Percentiles rank a stretch among this genome's conserved stretches.
phyloP scores from a whole-genome alignment of 2,797 vertebrate genomes.

The Spatula clypeata region DNA sequence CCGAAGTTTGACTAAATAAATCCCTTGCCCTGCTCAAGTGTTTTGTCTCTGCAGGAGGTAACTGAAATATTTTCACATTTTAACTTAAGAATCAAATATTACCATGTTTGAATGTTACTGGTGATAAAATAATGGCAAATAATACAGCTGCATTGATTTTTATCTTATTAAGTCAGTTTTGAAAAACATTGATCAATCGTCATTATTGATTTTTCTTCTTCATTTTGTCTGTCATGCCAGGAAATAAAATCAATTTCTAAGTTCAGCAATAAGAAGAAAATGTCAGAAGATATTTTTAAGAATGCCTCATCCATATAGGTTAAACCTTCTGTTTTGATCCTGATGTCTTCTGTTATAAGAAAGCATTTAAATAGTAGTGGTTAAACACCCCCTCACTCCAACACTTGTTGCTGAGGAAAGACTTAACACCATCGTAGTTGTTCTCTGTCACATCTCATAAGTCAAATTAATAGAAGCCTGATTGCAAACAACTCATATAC shows the following conservation, averaged over 20 bases:
- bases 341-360: not conserved
- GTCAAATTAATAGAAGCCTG: not conserved
- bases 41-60: not conserved
- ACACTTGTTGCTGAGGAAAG: not conserved
- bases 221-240: slow-evolving; percentile 59
- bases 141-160: slow-evolving; percentile 63
- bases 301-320: not conserved
- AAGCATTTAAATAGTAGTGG: not conserved
- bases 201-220: slow-evolving; percentile 61
- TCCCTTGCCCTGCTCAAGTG: not conserved
- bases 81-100: slow-evolving; percentile 49
- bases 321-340: slow-evolving; percentile 26
- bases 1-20: slow-evolving; percentile 1
- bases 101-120: slow-evolving; percentile 36
- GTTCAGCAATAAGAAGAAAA: slow-evolving; percentile 67
- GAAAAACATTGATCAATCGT: slow-evolving; percentile 68
- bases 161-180: slow-evolving; percentile 71
- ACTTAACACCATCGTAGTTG: not conserved
- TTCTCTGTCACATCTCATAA: not conserved
- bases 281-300: slow-evolving; percentile 52
- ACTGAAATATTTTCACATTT: slow-evolving; percentile 42
- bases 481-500: not conserved
- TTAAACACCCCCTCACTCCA: not conserved
- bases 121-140: slow-evolving; percentile 50
- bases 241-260: slow-evolving; percentile 72